Base-by-base conservation (phyloP, 1,140 invertebrate species). In the Drosophila hydei region DNA sequence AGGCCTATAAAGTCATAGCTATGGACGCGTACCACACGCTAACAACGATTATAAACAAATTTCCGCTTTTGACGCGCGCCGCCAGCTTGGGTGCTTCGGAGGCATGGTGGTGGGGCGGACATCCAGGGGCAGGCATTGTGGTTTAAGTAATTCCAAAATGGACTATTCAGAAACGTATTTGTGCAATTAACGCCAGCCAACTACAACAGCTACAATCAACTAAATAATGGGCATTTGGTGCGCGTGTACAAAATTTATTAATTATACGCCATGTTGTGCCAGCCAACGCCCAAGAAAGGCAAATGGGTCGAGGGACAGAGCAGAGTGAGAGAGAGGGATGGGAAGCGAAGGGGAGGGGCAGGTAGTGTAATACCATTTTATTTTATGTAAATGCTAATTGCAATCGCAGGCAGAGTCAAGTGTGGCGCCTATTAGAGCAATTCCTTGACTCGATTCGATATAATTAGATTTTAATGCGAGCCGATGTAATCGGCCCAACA, bases 41-140 rank as follows among this genome's bases (percentile, higher is more conserved):
- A 85, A 50, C 76, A 52, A 60, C 84, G 84, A 89, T 89, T 89
- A 89, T 89, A 89, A 89, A 89, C 80, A 89, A 89, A 89, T 89
- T 89, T 89, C 84, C 84, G 81, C 81, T 87, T 79, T 87, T 87
- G 83, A 87, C 81, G 83, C 81, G 74, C 74, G 81, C 67, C 19
- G 63, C 9, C 36, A 42, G 48, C 45, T 59, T 52, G 23, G n/a
- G 18, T 30, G 18, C 27, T 18, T 11, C 18, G 52, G 33, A 18
- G 47, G 9, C 8, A 6, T 11, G 30, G 27, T 12, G 42, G 14
- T n/a, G 50, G 51, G 16, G 52, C 8, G 25, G 11, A 48, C 4
- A 33, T 36, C 11, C 14, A 23, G 33, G 38, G 50, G 25, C 14
- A 23, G 19, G 61, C 27, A 33, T 33, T 19, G 7, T 36, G 25